Conservation (phyloP, 2,888 invertebrate genomes). For the Drosophila macrothrix region DNA sequence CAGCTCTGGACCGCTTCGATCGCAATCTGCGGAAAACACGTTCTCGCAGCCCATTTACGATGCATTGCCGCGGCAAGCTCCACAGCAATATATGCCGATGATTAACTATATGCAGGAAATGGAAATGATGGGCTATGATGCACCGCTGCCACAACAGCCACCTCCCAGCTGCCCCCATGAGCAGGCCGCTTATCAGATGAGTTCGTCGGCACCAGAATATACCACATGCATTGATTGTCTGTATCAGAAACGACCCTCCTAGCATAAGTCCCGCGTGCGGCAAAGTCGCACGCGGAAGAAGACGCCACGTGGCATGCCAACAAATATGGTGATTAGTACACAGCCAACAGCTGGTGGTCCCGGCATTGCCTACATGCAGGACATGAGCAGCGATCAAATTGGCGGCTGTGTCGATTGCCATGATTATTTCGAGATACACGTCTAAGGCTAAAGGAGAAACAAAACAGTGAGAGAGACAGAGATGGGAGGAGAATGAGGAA, state of each 20-base stretch:
- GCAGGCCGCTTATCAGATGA: constrained; percentile 70
- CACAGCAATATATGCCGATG: constrained; percentile 53
- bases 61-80: constrained; percentile 82
- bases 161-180: constrained; percentile 61
- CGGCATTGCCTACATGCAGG: constrained; percentile 60
- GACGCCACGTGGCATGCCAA: constrained; percentile 83
- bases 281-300: constrained; percentile 88
- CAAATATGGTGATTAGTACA: constrained; percentile 68
- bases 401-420: constrained; percentile 85
- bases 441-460: constrained; percentile 83
- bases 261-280: constrained; percentile 88
- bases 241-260: constrained; percentile 88
- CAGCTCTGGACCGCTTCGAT: constrained; percentile 81
- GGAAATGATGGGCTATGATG: constrained; percentile 46
- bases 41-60: constrained; percentile 86
- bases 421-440: constrained; percentile 87
- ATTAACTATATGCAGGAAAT: constrained; percentile 57
- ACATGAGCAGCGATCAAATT: constrained; percentile 63
- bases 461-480: too few species aligned
- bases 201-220: constrained; percentile 87
- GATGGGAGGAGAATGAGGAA: background rate
- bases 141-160: constrained; percentile 54
- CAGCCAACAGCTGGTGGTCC: constrained; percentile 58
- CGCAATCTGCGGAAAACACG: constrained; percentile 85
- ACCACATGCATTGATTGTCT: constrained; percentile 91